These are phyloP conservation scores for Oceanodroma tethys DNA, from an alignment of 2,113 vertebrate species.

Conservation along the genomic window DNA sequence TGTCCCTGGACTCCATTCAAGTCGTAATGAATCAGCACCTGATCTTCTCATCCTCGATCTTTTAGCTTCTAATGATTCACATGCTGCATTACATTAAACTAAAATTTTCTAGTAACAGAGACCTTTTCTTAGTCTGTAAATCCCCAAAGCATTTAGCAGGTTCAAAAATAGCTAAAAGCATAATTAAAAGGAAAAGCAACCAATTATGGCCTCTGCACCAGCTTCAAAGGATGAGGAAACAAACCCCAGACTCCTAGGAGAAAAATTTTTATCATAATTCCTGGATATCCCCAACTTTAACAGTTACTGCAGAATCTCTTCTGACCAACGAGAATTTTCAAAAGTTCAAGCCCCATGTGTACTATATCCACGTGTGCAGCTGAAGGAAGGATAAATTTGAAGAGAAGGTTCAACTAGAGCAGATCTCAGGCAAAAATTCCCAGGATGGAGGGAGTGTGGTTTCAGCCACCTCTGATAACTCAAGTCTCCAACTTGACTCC, in stretches of 20 bases:
- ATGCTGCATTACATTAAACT: neutral
- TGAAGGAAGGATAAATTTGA: neutral
- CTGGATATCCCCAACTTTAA: neutral
- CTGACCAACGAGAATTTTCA: neutral
- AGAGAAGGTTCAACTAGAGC: neutral
- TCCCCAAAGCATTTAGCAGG: neutral
- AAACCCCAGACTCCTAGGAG: neutral
- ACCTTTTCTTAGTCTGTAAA: neutral
- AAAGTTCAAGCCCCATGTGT: neutral
- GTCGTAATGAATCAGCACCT: neutral
- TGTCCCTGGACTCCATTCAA: neutral
- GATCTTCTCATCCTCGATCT: neutral
- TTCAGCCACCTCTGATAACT: neutral
- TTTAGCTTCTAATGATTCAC: neutral
- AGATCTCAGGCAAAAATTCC: neutral
- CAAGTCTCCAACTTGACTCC: neutral
- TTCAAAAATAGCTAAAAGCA: neutral
- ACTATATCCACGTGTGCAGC: accelerated
- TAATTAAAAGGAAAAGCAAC: neutral
- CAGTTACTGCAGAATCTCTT: neutral
- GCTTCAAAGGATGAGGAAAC: neutral
- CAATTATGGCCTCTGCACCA: neutral
- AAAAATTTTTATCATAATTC: neutral
- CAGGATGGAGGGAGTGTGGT: neutral
- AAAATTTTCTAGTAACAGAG: neutral